Conservation (phyloP, 2,113 vertebrate species). For the Ciconia stormi region DNA sequence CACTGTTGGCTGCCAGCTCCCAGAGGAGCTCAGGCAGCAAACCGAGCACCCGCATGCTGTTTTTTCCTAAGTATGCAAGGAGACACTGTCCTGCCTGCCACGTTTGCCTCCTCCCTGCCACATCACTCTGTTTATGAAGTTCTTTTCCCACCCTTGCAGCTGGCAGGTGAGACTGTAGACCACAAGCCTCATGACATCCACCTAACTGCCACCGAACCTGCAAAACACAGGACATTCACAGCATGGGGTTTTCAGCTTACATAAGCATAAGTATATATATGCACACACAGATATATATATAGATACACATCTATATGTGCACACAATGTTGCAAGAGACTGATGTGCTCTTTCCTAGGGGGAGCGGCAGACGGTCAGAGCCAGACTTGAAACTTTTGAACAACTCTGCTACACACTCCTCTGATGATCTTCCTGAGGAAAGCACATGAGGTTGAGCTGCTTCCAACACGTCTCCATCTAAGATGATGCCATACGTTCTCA, state of each 20-base stretch:
- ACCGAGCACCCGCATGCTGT: accelerated
- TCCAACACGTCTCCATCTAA: not conserved
- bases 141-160: not conserved
- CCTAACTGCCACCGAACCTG: accelerated
- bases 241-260: not conserved
- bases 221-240: not conserved
- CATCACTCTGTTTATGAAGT: not conserved
- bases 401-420: not conserved
- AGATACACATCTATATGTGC: too few relatives aligned
- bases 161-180: not conserved
- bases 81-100: not conserved
- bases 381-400: accelerated
- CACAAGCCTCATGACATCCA: not conserved
- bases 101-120: not conserved
- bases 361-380: not conserved
- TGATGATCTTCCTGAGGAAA: not conserved
- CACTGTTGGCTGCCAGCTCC: not conserved
- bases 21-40: not conserved
- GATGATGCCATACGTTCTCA: not conserved
- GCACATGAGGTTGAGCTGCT: accelerated
- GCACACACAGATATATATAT: not conserved
- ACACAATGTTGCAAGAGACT: accelerated
- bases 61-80: accelerated
- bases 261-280: accelerated
- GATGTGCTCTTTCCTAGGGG: not conserved